Base-by-base conservation (phyloP, 2,113 vertebrate species). In the Lophura nycthemera region DNA sequence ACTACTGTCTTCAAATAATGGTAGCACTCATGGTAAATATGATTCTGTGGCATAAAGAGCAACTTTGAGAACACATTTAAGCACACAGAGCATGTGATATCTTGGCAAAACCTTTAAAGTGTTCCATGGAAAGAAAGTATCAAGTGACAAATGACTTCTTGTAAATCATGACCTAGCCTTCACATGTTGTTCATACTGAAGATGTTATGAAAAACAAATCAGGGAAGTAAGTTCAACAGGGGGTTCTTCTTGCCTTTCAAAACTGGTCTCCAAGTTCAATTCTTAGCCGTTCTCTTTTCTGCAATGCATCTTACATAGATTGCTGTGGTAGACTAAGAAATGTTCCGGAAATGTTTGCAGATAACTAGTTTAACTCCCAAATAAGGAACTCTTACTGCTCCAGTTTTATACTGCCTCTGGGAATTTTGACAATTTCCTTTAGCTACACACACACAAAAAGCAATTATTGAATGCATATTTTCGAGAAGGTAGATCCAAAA, bases 141-240 rank as follows among this genome's bases (percentile, higher is more conserved):
- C 88, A 71, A 77, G 59, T 96, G 74, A 90, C 88, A 71, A 77
- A 54, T 94, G 71, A 92, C 86, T 92, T 40, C 88, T 94, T 27
- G 3, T 87, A 96, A 94, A 85, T n/a, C 57, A 89, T 85, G 75
- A 83, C 60, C 61, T 86, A 83, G 61, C 20, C 70, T 89, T 93
- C 70, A 66, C 67, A 57, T 76, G 45, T 75, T 92, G 22, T 21
- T 93, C 61, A 64, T 48, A 65, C 19, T 45, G 14, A 88, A 82
- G 83, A 71, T 20, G 71, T 45, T 86, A 90, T 87, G 70, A 76
- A 94, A 96, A 96, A 74, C 56, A 94, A 94, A 84, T 17, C 79
- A 92, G 45, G 67, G 83, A 77, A 89, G 70, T 4, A 40, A 87
- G 65, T 54, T 74, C 60, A 86, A 40, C 43, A 77, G 13, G 22